These are phyloP conservation scores for Cepaea nemoralis DNA, from an alignment of 1,140 invertebrate species.

Conservation along the genomic window DNA sequence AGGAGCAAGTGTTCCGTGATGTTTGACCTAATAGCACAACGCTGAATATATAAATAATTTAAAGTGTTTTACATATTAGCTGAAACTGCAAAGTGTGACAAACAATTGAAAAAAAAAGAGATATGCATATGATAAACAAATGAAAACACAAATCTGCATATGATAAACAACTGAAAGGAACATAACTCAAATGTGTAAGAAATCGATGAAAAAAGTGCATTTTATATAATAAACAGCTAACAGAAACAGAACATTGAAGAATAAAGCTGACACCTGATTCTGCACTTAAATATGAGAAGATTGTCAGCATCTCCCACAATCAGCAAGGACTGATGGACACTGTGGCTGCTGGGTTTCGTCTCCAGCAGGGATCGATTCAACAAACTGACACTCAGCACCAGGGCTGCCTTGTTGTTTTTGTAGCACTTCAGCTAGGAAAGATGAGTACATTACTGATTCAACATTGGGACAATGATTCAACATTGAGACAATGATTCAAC, in stretches of 20 bases:
- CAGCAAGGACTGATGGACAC: conserved; percentile 65
- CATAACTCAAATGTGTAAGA: too few species aligned
- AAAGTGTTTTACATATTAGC: too few species aligned
- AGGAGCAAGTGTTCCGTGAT: too few species aligned
- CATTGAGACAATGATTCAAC: too few species aligned
- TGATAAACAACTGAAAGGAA: too few species aligned
- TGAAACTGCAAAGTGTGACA: neutral
- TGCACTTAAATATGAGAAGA: conserved; percentile 67
- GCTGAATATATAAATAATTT: too few species aligned
- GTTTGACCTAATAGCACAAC: too few species aligned
- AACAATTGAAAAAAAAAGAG: neutral
- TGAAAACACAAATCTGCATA: too few species aligned
- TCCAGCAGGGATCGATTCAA: conserved; percentile 56
- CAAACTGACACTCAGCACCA: conserved; percentile 57
- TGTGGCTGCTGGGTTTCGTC: conserved; percentile 32
- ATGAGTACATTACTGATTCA: neutral
- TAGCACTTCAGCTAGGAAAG: conserved; percentile 51
- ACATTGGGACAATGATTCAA: too few species aligned
- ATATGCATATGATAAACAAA: neutral
- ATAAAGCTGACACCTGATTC: conserved; percentile 61
- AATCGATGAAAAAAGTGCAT: too few species aligned
- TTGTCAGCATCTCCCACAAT: conserved; percentile 72
- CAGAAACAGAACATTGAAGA: neutral
- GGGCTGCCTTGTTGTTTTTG: conserved; percentile 51
- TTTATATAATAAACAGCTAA: too few species aligned